Evolutionary conservation across 1,140 invertebrate species (phyloP), one percentile per base, ranked within the genome.

Genomic region (Pseudomyrmex sp.): DNA sequence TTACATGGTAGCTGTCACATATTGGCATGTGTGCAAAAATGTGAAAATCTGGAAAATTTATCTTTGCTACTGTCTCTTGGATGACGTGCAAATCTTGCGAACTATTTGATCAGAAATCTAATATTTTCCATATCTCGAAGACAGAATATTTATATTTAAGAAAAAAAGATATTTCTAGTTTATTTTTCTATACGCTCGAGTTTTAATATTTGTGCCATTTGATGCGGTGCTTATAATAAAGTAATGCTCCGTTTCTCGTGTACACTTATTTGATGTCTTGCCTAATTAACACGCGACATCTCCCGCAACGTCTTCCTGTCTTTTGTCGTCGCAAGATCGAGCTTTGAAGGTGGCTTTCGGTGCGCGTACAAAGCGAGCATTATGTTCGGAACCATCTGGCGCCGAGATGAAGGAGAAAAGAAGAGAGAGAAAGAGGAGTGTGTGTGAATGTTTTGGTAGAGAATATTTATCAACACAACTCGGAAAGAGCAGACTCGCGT

Each of bases 261-360:
- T 13, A 35, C 26, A 35, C 59, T 48, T 59, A 54, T 79, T 44
- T 79, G 35, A n/a, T 12, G 63, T 70, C 35, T 20, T 46, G 15
- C 69, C 54, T 70, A 61, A 80, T 80, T 72, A 80, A 79, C 70
- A 79, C 18, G 65, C 65, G 76, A 80, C 76, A 23, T 59, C 20
- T 10, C n/a, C 65, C 2, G 44, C 46, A 20, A 44, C 76, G 68
- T 70, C 58, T 9, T 69, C 18, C 65, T 48, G 65, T 79, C 65
- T 48, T 79, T 70, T 18, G 35, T 50, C 62, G 26, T 69, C 50
- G 44, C 7, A 44, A 20, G 18, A 58, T 70, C 52, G 54, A 18
- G 52, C 65, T 79, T 79, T 79, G 76, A 70, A 35, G 54, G 44
- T 79, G 54, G 54, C 59, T 79, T 59, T 35, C 44, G 52, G 46